phyloP scores from a whole-genome alignment of 2,888 invertebrate species.

The Chelonus formosanus region DNA sequence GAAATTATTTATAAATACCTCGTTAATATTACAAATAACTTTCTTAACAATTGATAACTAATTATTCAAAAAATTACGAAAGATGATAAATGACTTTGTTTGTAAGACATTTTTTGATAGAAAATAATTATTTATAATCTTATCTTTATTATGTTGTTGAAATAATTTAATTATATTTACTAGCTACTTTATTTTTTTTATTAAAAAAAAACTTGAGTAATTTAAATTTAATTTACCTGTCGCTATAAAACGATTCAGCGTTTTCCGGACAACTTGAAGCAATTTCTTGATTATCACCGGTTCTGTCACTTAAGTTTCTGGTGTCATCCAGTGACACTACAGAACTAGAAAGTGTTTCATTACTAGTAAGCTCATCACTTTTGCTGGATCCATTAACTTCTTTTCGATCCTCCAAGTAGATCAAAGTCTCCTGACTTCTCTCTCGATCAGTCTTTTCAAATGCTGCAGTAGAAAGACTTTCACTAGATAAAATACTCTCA shows the following conservation, averaged over 20 bases:
- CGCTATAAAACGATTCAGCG: conserved; percentile 28
- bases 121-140: too few species aligned
- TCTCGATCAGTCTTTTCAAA: conserved; percentile 31
- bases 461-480: conserved; percentile 28
- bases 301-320: conserved; percentile 22
- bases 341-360: conserved; percentile 37
- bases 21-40: not conserved
- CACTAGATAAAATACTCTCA: conserved; percentile 37
- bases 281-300: conserved; percentile 19
- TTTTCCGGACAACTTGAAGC: conserved; percentile 41
- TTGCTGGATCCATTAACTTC: conserved; percentile 17
- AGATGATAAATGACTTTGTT: too few species aligned
- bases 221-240: conserved; percentile 38
- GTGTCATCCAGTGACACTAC: conserved; percentile 39
- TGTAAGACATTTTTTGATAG: too few species aligned
- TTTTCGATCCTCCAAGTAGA: conserved; percentile 25
- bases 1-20: not conserved
- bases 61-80: too few species aligned
- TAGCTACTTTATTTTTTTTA: not conserved
- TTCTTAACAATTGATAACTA: too few species aligned
- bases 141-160: too few species aligned
- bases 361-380: conserved; percentile 34
- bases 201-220: too few species aligned
- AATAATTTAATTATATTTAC: conserved; percentile 1
- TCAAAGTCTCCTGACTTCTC: conserved; percentile 41